Conservation (phyloP, 2,797 vertebrate species). For the Aselliscus stoliczkanus region DNA sequence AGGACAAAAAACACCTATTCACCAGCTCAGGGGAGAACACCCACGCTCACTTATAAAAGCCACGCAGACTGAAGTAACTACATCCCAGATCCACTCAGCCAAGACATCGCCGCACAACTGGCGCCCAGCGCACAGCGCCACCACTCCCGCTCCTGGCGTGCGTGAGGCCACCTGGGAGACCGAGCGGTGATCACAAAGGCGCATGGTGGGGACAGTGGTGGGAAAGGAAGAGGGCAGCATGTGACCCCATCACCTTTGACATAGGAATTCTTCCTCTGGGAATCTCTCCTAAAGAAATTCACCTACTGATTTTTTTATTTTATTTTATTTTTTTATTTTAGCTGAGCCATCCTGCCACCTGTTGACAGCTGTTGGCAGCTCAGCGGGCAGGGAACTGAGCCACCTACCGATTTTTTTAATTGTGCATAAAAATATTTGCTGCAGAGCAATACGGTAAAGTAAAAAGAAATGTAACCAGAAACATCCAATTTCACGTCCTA, state of each 20-base stretch:
- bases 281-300: background rate
- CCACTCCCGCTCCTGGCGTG: no score
- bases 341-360: no score
- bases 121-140: fast-evolving
- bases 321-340: no score
- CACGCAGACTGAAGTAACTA: background rate
- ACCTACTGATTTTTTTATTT: background rate
- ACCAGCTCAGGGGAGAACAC: background rate
- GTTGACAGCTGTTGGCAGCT: no score
- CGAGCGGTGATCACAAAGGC: background rate
- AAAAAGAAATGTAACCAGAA: background rate
- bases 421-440: background rate
- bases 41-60: background rate
- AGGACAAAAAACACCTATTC: background rate
- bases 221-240: background rate
- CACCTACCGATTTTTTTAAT: background rate
- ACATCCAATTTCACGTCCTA: background rate
- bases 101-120: background rate
- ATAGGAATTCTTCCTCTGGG: background rate
- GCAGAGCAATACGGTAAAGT: background rate
- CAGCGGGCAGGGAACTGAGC: no score
- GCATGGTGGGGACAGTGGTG: background rate
- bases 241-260: background rate
- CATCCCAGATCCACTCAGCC: background rate
- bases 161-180: background rate